Percentiles rank a stretch among this genome's conserved stretches.
Evolutionary conservation across 2,113 vertebrate species (phyloP).

Genomic region (Ammodytes marinus): DNA sequence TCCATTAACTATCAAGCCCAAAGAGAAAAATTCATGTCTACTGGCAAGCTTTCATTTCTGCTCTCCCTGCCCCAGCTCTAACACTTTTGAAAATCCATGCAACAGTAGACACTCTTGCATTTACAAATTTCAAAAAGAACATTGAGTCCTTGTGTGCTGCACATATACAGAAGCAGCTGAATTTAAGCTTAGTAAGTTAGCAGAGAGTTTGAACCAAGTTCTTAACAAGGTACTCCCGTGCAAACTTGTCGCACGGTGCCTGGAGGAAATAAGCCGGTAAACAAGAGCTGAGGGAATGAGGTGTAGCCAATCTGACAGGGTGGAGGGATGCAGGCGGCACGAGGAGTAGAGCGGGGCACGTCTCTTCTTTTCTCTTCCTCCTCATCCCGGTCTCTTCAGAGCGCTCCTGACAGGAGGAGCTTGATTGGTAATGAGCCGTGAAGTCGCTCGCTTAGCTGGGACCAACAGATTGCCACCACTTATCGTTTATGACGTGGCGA

Average conservation of each 20-base stretch:
- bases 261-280: conserved; percentile 58
- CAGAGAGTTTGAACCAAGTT: conserved; percentile 41
- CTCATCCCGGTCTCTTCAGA: conserved; percentile 54
- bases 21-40: conserved; percentile 32
- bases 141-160: conserved; percentile 10
- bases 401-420: conserved; percentile 75
- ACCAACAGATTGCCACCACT: conserved; percentile 81
- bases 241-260: conserved; percentile 60
- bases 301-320: conserved; percentile 69
- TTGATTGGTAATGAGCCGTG: conserved; percentile 82
- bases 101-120: conserved; percentile 14
- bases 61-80: conserved; percentile 44
- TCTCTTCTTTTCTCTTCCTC: conserved; percentile 62
- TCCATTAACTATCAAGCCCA: conserved; percentile 19
- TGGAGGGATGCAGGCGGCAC: conserved; percentile 44
- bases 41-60: conserved; percentile 16
- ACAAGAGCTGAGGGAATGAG: conserved; percentile 62
- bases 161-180: conserved; percentile 17
- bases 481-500: conserved; percentile 75
- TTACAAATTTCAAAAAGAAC: conserved; percentile 14
- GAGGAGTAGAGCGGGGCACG: conserved; percentile 26
- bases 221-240: conserved; percentile 45
- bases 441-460: conserved; percentile 75
- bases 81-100: conserved; percentile 4
- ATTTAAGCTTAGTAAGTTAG: conserved; percentile 37